phyloP scores from a whole-genome alignment of 2,113 vertebrate genomes.

The Amphilophus citrinellus region DNA sequence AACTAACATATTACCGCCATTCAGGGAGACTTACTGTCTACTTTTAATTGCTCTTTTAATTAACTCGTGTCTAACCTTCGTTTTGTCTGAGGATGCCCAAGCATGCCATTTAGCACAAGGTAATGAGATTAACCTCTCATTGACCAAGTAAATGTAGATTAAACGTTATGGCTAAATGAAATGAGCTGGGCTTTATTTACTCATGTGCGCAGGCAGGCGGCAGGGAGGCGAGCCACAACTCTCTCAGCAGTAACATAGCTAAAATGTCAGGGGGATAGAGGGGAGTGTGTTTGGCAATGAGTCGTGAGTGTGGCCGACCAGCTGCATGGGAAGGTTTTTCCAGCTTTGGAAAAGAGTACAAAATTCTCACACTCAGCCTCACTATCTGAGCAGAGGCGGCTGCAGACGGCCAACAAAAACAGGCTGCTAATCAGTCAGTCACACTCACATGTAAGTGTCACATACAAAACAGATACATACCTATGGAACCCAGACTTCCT shows the following conservation, averaged over 20 bases:
- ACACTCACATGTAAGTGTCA: conserved; percentile 44
- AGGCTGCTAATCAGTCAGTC: conserved; percentile 64
- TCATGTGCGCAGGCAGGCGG: conserved; percentile 51
- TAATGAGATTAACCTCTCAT: conserved; percentile 76
- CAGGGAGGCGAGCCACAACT: conserved; percentile 66
- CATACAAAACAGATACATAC: conserved; percentile 9
- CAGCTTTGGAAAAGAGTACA: conserved; percentile 51
- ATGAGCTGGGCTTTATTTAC: conserved; percentile 71
- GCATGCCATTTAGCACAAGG: conserved; percentile 69
- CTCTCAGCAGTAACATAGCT: conserved; percentile 71
- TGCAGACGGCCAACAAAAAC: conserved; percentile 59
- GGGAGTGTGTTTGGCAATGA: conserved; percentile 63
- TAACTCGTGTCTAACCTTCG: conserved; percentile 67
- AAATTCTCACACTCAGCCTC: conserved; percentile 33
- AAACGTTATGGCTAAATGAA: conserved; percentile 69
- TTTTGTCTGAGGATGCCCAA: conserved; percentile 68
- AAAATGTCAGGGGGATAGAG: conserved; percentile 71
- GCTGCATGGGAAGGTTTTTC: conserved; percentile 49
- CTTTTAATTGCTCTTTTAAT: conserved; percentile 80
- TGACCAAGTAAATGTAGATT: conserved; percentile 71
- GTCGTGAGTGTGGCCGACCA: conserved; percentile 61
- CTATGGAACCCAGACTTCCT: conserved; percentile 2
- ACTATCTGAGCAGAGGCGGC: conserved; percentile 46
- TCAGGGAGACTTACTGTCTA: conserved; percentile 62
- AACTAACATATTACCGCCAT: conserved; percentile 48